Percentiles rank a stretch among this genome's conserved stretches.
Evolutionary conservation across 2,113 vertebrate genomes (phyloP).

Genomic region (Anser cygnoides): DNA sequence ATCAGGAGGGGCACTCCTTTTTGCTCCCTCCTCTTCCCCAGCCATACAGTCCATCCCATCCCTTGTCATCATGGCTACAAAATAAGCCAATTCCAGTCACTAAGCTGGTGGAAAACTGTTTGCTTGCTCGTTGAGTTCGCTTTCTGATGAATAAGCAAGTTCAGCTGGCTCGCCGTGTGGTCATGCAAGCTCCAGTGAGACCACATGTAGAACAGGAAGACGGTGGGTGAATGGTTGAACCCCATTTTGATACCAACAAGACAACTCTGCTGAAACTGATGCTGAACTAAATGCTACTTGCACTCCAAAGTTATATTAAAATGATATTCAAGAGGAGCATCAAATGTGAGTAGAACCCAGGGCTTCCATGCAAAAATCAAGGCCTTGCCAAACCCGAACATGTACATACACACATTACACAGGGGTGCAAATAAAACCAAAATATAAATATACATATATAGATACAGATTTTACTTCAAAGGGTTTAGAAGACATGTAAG

Average conservation of each 20-base stretch:
- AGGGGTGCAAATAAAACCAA: neutral
- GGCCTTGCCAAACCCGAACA: neutral
- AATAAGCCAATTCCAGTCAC: neutral
- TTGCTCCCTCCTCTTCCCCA: neutral
- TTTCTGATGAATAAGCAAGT: neutral
- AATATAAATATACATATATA: neutral
- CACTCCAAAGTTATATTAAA: neutral
- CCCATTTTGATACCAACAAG: neutral
- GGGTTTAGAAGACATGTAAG: neutral
- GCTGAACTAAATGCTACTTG: neutral
- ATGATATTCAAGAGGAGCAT: neutral
- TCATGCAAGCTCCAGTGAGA: neutral
- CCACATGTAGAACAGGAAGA: accelerated
- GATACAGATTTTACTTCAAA: neutral
- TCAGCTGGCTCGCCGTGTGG: accelerated
- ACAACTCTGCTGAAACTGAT: neutral
- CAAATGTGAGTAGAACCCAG: neutral
- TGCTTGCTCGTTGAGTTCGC: neutral
- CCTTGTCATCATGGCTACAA: neutral
- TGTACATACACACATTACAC: neutral
- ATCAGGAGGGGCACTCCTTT: neutral
- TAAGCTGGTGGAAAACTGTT: neutral
- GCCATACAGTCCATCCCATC: neutral
- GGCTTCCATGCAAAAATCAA: neutral
- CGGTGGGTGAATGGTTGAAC: neutral